phyloP scores from a whole-genome alignment of 2,113 vertebrate genomes.

The Hemicordylus capensis region DNA sequence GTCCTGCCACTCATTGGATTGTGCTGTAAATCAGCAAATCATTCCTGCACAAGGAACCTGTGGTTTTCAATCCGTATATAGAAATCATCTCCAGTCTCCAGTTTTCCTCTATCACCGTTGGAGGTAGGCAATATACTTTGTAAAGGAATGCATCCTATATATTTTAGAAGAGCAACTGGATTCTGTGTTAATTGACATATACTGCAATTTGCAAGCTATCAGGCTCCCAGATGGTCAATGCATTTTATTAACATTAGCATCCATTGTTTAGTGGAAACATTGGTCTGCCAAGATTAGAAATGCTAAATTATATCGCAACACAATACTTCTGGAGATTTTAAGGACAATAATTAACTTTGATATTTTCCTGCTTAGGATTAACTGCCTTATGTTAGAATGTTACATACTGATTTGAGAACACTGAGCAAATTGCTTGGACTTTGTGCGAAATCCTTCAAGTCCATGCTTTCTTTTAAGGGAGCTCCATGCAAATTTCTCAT shows the following conservation, averaged over 20 bases:
- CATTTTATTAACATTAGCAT: neutral
- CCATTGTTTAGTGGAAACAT: neutral
- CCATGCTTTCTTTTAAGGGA: neutral
- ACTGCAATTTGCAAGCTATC: neutral
- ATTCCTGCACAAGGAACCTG: neutral
- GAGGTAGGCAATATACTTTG: neutral
- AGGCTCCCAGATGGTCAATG: neutral
- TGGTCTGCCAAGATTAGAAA: constrained; percentile 10
- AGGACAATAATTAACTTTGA: neutral
- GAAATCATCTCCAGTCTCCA: neutral
- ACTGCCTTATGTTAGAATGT: neutral
- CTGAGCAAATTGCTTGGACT: neutral
- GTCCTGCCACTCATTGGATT: too few species aligned
- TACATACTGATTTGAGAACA: neutral
- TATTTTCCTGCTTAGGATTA: neutral
- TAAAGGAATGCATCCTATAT: neutral
- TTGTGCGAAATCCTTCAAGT: neutral
- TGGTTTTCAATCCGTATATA: neutral
- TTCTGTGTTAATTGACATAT: neutral
- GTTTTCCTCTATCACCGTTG: neutral
- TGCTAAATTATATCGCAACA: neutral
- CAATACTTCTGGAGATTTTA: constrained; percentile 2
- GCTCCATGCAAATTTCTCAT: constrained; percentile 3
- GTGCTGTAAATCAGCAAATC: neutral
- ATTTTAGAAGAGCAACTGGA: neutral